These are phyloP conservation scores for Timandra comae DNA, from an alignment of 2,888 invertebrate species.

Conservation along the genomic window DNA sequence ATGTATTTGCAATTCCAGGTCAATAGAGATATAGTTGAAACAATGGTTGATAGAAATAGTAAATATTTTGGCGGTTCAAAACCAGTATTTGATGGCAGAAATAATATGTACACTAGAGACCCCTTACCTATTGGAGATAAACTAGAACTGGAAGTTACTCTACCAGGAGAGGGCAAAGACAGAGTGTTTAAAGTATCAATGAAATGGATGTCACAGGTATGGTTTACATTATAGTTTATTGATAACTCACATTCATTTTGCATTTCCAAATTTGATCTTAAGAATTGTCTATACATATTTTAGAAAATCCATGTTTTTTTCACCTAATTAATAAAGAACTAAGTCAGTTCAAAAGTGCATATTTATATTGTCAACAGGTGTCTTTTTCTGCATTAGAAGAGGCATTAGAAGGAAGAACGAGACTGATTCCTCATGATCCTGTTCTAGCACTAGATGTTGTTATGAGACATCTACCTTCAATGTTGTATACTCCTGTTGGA, in stretches of 20 bases:
- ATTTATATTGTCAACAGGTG: too few relatives aligned
- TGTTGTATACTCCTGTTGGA: conserved; percentile 99
- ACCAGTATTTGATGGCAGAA: conserved; percentile 99
- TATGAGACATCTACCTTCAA: conserved; percentile 98
- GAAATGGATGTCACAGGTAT: conserved; percentile 97
- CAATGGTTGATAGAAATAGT: conserved; percentile 98
- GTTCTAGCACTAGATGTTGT: conserved; percentile 98
- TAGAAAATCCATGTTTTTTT: too few relatives aligned
- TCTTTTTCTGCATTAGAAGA: conserved; percentile 98
- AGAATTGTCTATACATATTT: too few relatives aligned
- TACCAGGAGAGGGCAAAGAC: conserved; percentile 99
- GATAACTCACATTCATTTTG: too few relatives aligned
- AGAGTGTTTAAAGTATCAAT: conserved; percentile 97
- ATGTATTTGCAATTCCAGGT: too few relatives aligned
- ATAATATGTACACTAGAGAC: conserved; percentile 98
- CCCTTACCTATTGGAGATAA: conserved; percentile 97
- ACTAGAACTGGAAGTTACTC: conserved; percentile 94
- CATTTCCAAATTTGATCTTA: too few relatives aligned
- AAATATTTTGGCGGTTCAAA: conserved; percentile 97
- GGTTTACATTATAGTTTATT: too few relatives aligned
- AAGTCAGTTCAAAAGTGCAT: too few relatives aligned
- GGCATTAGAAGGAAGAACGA: conserved; percentile 96
- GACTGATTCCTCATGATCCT: conserved; percentile 98
- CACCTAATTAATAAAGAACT: too few relatives aligned
- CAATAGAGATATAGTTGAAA: conserved; percentile 98